phyloP scores from a whole-genome alignment of 1,140 invertebrate genomes.

The Ceratitis capitata region DNA sequence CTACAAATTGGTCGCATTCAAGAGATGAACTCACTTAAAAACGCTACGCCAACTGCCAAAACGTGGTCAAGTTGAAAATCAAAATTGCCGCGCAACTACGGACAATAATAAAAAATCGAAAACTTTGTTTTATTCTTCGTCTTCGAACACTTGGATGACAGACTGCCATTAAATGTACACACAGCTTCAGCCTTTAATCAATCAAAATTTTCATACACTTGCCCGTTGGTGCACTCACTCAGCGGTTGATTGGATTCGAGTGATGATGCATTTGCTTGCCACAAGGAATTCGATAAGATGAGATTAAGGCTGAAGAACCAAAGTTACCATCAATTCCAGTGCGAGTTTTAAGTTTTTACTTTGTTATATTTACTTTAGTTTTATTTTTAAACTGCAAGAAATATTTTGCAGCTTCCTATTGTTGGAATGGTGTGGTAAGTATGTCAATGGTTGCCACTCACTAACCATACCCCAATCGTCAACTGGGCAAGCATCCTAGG shows the following conservation, averaged over 20 bases:
- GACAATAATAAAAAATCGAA: neutral
- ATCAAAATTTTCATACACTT: neutral
- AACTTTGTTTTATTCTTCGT: neutral
- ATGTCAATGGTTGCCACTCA: conserved; percentile 15
- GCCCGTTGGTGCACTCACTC: neutral
- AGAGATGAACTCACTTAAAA: neutral
- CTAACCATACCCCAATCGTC: neutral
- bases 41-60: neutral
- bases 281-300: neutral
- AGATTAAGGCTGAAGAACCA: neutral
- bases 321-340: neutral
- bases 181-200: neutral
- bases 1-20: too few species aligned
- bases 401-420: neutral
- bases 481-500: neutral
- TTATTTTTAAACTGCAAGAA: neutral
- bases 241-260: neutral
- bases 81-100: neutral
- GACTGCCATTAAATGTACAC: neutral
- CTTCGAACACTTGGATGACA: neutral
- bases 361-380: neutral
- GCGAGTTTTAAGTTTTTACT: neutral
- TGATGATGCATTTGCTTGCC: neutral
- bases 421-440: conserved; percentile 1
- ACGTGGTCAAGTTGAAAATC: neutral